Evolutionary conservation across 2,888 invertebrate species (phyloP), one percentile per base, ranked within the genome.

Genomic region (Thymelicus sylvestris): DNA sequence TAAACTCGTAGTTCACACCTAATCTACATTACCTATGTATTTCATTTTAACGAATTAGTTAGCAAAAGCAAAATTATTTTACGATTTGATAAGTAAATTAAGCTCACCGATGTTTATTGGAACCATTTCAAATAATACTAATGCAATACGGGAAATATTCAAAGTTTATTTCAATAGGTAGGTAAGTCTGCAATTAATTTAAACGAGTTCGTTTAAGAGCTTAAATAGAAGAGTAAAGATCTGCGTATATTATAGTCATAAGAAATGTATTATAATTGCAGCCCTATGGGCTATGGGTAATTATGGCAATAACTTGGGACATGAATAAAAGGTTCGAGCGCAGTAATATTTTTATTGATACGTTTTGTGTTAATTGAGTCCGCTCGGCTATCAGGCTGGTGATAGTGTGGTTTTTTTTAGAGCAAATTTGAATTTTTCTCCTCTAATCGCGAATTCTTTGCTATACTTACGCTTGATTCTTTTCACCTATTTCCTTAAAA

Each of bases 131-230:
- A 68, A 55, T 62, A 62, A 61, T 55, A 55, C 62, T 55, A 68
- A 68, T 68, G 67, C 67, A 62, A 68, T 68, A 68, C 62, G 67
- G 55, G 31, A 68, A 68, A 68, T 68, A 68, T 68, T 68, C 67
- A 44, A 13, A 62, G 31, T 62, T 68, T 62, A 68, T 62, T 68
- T 68, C 52, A 68, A 68, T 67, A 61, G 67, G 5, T 31, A 31
- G 31, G 62, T 52, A 62, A 68, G 62, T 61, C 67, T 55, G 62
- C 52, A 62, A 68, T 68, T 55, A 68, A 68, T 68, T 68, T 62
- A 62, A 68, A 62, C 62, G 62, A 68, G 62, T 52, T 39, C n/a
- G 38, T 62, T 62, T 19, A 38, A 31, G 6, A 38, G 19, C 55
- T 55, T 55, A 39, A 47, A 47, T 10, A 10, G 47, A 47, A 57